Conservation (phyloP, 1,140 invertebrate species). For the Sycophila sp. region DNA sequence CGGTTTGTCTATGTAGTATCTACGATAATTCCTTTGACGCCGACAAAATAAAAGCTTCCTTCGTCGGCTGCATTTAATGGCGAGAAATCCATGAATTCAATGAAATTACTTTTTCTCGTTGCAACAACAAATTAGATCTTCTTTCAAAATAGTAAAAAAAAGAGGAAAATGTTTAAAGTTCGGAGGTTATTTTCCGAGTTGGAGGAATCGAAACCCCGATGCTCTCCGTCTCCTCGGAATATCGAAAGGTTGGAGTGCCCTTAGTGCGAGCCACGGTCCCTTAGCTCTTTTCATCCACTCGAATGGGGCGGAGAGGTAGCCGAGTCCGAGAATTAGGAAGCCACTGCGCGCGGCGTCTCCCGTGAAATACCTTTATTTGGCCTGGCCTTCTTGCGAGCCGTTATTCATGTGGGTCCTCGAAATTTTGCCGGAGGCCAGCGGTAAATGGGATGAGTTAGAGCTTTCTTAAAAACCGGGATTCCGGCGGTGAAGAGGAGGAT, state of each 20-base stretch:
- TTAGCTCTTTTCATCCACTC: slow-evolving; percentile 11
- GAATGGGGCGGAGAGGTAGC: neutral
- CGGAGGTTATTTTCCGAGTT: slow-evolving; percentile 19
- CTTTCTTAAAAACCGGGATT: too few species aligned
- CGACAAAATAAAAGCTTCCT: too few species aligned
- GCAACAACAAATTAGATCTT: too few species aligned
- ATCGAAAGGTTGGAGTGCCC: slow-evolving; percentile 7
- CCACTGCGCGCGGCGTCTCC: neutral
- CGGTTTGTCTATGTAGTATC: too few species aligned
- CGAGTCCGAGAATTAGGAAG: neutral
- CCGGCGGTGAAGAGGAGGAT: too few species aligned
- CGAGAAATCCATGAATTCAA: too few species aligned
- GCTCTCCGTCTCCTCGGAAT: slow-evolving; percentile 16
- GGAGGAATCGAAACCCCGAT: slow-evolving; percentile 24
- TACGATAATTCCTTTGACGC: neutral
- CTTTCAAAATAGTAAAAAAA: too few species aligned
- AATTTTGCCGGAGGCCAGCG: too few species aligned
- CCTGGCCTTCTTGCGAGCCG: neutral
- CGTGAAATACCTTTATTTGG: slow-evolving; percentile 16
- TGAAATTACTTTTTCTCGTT: too few species aligned
- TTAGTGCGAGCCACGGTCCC: neutral
- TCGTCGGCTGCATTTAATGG: too few species aligned
- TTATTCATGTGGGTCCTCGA: neutral
- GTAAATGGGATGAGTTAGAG: too few species aligned
- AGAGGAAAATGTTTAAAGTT: too few species aligned